Conservation (phyloP, 2,888 invertebrate genomes). For the Oligia strigilis region DNA sequence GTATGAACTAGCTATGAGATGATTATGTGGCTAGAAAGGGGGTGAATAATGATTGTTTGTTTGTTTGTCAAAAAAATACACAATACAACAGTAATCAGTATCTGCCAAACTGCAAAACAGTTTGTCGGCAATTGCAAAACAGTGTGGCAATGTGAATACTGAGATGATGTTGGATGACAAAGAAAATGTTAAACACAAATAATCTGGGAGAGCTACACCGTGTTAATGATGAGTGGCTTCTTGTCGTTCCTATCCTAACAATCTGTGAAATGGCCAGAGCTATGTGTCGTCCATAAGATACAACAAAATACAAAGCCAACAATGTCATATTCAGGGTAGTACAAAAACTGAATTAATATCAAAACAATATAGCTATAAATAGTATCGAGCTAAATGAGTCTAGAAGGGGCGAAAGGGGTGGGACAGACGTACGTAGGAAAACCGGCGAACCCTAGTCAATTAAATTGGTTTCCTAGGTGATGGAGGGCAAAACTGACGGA, state of each 20-base stretch:
- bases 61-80: background rate
- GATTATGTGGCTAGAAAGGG: background rate
- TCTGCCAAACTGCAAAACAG: background rate
- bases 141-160: background rate
- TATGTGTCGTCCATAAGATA: background rate
- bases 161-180: background rate
- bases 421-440: conserved; percentile 14
- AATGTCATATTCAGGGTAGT: background rate
- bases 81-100: background rate
- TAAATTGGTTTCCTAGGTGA: conserved; percentile 53
- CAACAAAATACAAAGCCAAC: background rate
- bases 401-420: conserved; percentile 25
- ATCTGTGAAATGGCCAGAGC: background rate
- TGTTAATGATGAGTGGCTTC: background rate
- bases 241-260: background rate
- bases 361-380: background rate
- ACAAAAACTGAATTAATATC: background rate
- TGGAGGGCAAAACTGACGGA: conserved; percentile 22
- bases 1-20: background rate
- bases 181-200: background rate
- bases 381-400: conserved; percentile 6
- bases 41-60: background rate
- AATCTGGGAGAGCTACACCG: background rate
- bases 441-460: conserved; percentile 34
- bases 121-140: background rate